A percentile compares a stretch with the other conserved stretches of the same genome.
Evolutionary conservation across 64 coral and sea anemone species (phyloP).

Genomic region (Montipora cactus): DNA sequence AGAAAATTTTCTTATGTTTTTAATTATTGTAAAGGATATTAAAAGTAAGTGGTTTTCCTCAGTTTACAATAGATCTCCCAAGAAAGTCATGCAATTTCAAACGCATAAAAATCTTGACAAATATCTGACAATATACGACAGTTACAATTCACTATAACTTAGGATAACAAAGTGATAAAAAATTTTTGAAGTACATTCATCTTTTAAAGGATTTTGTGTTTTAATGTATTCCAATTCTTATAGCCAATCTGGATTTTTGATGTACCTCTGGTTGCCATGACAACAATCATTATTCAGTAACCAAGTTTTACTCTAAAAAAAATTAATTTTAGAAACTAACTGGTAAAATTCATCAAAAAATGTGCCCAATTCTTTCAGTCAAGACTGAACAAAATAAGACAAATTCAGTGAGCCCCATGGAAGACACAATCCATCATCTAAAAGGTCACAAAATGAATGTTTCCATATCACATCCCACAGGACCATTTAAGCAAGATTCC

Average conservation of each 20-base stretch:
- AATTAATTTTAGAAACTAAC: too few species aligned
- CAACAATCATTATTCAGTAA: not conserved
- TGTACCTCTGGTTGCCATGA: not conserved
- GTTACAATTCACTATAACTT: not conserved
- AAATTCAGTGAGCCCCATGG: too few species aligned
- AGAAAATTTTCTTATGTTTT: slow-evolving; percentile 5
- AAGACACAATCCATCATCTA: too few species aligned
- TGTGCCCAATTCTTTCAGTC: too few species aligned
- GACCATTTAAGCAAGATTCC: too few species aligned
- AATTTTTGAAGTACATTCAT: not conserved
- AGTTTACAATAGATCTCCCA: slow-evolving; percentile 4
- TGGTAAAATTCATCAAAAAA: too few species aligned
- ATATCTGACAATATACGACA: not conserved
- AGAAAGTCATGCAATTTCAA: slow-evolving; percentile 38
- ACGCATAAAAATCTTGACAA: not conserved
- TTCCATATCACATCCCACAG: too few species aligned
- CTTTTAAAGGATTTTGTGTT: not conserved
- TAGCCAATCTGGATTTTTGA: not conserved
- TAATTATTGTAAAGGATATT: slow-evolving; percentile 41
- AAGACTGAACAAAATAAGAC: too few species aligned
- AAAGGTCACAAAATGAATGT: too few species aligned
- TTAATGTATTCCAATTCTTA: not conserved
- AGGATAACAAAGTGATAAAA: not conserved
- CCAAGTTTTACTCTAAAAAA: too few species aligned
- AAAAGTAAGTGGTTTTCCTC: slow-evolving; percentile 53